Percentiles rank a stretch among this genome's conserved stretches.
phyloP scores from a whole-genome alignment of 1,140 invertebrate species.

The Neodiprion fabricii region DNA sequence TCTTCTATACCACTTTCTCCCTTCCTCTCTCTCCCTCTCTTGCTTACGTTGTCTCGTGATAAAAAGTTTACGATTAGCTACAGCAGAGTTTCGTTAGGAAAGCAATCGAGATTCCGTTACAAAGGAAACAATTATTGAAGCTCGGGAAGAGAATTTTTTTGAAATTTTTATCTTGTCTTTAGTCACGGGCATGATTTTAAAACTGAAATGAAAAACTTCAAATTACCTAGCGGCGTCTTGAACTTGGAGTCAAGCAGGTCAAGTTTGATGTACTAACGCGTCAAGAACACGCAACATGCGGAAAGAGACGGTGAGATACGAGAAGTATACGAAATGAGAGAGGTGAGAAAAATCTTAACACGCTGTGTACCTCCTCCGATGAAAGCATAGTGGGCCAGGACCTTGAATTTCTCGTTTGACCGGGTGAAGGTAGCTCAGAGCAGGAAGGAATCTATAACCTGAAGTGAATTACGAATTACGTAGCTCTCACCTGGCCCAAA shows the following conservation, averaged over 20 bases:
- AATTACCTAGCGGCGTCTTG: not conserved
- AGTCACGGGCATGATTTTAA: too few relatives aligned
- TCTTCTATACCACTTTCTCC: too few relatives aligned
- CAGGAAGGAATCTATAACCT: not conserved
- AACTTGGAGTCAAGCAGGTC: not conserved
- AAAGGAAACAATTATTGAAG: too few relatives aligned
- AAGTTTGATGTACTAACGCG: not conserved
- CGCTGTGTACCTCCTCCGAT: not conserved
- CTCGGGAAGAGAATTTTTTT: too few relatives aligned
- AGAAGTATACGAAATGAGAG: not conserved
- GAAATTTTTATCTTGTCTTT: too few relatives aligned
- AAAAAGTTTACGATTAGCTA: too few relatives aligned
- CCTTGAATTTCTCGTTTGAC: conserved; percentile 5
- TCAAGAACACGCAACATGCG: not conserved
- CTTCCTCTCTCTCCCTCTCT: too few relatives aligned
- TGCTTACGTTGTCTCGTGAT: too few relatives aligned
- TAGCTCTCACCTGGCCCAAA: not conserved
- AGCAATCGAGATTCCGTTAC: too few relatives aligned
- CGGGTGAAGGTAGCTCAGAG: not conserved
- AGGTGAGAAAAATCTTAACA: not conserved
- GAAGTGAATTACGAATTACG: not conserved
- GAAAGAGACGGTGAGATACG: not conserved
- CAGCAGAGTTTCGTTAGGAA: too few relatives aligned
- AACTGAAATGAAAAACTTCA: not conserved
- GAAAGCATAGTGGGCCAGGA: not conserved